A percentile compares a stretch with the other conserved stretches of the same genome.
These are phyloP conservation scores for Tiaroga cobitis DNA, from an alignment of 2,797 vertebrate genomes.

Conservation along the genomic window DNA sequence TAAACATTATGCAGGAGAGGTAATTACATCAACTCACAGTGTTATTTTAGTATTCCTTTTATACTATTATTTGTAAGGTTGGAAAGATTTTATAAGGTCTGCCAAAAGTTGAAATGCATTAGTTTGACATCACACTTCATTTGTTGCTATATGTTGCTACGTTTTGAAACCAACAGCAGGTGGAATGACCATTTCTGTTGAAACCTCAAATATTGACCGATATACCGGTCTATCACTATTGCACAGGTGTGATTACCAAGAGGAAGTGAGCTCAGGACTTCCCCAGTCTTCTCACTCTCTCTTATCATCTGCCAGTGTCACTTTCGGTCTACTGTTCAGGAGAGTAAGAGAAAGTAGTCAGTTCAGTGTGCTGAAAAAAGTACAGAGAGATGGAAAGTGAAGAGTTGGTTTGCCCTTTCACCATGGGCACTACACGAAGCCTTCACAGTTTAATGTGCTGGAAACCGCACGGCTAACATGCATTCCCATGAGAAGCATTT, in stretches of 20 bases:
- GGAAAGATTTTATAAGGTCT: conserved; percentile 29
- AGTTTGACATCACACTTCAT: conserved; percentile 5
- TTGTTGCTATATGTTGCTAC: not conserved
- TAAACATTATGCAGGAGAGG: conserved; percentile 94
- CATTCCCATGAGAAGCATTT: conserved; percentile 70
- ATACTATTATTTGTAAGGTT: conserved; percentile 6
- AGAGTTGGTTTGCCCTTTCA: conserved; percentile 34
- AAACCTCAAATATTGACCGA: not conserved
- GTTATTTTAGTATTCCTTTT: not conserved
- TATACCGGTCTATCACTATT: not conserved
- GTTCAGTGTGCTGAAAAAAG: not conserved
- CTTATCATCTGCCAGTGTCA: not conserved
- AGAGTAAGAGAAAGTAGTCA: not conserved
- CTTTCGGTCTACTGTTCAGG: conserved; percentile 1
- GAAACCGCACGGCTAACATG: conserved; percentile 72
- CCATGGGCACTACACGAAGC: conserved; percentile 60
- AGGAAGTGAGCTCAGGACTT: not conserved
- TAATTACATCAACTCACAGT: conserved; percentile 64
- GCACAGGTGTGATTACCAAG: not conserved
- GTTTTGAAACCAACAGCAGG: not conserved
- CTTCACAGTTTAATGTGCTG: conserved; percentile 69
- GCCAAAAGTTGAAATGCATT: conserved; percentile 3
- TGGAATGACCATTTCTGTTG: not conserved
- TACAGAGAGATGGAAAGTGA: conserved; percentile 15
- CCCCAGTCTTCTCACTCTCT: conserved; percentile 14